Evolutionary conservation across 2,797 vertebrate genomes (phyloP).

Genomic region (Adelosebastes latens): DNA sequence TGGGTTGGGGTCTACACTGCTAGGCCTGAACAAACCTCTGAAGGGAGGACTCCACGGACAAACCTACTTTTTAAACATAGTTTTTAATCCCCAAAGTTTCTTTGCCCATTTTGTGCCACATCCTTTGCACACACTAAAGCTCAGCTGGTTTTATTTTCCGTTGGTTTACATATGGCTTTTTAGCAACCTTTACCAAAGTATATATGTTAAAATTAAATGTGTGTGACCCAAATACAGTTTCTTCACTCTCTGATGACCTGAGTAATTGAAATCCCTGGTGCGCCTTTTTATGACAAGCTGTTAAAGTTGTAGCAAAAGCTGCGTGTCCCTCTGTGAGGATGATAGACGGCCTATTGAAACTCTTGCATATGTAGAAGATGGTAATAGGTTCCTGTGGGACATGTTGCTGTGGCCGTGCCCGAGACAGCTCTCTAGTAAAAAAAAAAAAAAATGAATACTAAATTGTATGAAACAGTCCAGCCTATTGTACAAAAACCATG

Average conservation of each 20-base stretch:
- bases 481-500: constrained; percentile 40
- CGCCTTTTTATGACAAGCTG: constrained; percentile 67
- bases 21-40: constrained; percentile 44
- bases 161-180: constrained; percentile 19
- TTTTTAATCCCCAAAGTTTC: neutral
- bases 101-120: neutral
- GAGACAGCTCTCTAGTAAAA: constrained; percentile 40
- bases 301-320: constrained; percentile 64
- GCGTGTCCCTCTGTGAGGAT: constrained; percentile 70
- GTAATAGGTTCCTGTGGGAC: constrained; percentile 80
- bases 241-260: constrained; percentile 59
- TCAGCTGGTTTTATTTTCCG: constrained; percentile 18
- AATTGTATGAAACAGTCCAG: constrained; percentile 53
- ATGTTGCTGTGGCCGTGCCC: constrained; percentile 50
- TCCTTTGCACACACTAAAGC: neutral
- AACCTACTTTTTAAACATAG: constrained; percentile 38
- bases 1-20: constrained; percentile 34
- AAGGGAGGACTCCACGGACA: constrained; percentile 37
- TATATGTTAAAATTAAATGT: constrained; percentile 38
- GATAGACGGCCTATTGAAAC: constrained; percentile 75
- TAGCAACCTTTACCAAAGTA: constrained; percentile 22
- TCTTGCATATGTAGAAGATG: constrained; percentile 76
- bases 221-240: constrained; percentile 59
- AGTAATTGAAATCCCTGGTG: constrained; percentile 64
- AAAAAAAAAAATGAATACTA: constrained; percentile 48